Percentiles rank a stretch among this genome's conserved stretches.
Conservation (phyloP, 2,797 vertebrate species). For the Loris lydekkerianus region DNA sequence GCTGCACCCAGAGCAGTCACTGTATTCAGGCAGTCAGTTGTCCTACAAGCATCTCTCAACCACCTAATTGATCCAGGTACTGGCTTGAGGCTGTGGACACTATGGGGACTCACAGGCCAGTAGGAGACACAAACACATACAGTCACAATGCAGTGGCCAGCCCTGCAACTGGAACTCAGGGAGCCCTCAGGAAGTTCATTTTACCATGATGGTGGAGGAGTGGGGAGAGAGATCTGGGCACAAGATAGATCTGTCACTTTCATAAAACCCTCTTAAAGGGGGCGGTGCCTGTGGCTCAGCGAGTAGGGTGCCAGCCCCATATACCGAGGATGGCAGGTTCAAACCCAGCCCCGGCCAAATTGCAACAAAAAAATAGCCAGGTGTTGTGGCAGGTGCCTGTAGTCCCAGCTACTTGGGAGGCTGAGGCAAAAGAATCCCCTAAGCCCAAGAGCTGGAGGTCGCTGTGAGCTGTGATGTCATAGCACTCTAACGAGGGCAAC, state of each 20-base stretch:
- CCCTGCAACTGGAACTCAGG: not conserved
- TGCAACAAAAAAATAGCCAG: too few relatives aligned
- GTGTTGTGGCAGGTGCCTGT: too few relatives aligned
- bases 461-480: not conserved
- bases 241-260: not conserved
- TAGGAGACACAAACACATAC: not conserved
- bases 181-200: not conserved
- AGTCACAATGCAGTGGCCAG: not conserved
- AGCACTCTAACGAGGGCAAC: not conserved
- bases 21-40: not conserved
- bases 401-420: too few relatives aligned
- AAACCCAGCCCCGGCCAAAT: too few relatives aligned
- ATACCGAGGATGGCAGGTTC: too few relatives aligned
- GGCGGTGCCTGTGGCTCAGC: too few relatives aligned
- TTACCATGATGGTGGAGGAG: not conserved
- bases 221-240: not conserved
- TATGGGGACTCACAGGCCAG: not conserved
- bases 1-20: accelerated
- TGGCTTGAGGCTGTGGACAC: not conserved
- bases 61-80: not conserved
- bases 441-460: too few relatives aligned
- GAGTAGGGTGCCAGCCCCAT: too few relatives aligned
- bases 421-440: too few relatives aligned
- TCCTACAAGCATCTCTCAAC: not conserved
- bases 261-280: not conserved